phyloP scores from a whole-genome alignment of 2,113 vertebrate genomes.

The Varanus salvator region DNA sequence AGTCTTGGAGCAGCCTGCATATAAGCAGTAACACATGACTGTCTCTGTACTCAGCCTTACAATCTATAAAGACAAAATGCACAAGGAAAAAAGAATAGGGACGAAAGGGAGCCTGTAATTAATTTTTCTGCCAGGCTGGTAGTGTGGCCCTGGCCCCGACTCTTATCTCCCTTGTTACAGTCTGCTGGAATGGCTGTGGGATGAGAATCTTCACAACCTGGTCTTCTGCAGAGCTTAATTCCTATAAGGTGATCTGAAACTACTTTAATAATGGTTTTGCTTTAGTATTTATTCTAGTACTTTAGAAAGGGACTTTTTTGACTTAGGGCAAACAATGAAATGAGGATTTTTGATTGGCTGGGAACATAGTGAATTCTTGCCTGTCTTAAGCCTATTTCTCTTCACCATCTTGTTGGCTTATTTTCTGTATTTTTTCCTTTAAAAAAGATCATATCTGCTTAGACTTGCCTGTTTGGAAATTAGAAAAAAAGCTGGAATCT shows the following conservation, averaged over 20 bases:
- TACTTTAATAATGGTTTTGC: neutral
- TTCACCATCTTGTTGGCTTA: neutral
- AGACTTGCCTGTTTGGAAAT: neutral
- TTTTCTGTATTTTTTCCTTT: neutral
- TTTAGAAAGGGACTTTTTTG: neutral
- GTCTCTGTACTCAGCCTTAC: too few species aligned
- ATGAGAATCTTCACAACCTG: too few species aligned
- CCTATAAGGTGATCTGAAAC: neutral
- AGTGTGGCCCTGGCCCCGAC: too few species aligned
- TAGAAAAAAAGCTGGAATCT: neutral
- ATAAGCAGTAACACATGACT: too few species aligned
- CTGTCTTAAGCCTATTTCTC: neutral
- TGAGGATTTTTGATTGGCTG: neutral
- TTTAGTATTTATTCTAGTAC: neutral
- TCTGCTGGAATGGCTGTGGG: too few species aligned
- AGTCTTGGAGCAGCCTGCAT: too few species aligned
- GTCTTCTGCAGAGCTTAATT: too few species aligned
- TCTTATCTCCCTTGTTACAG: too few species aligned
- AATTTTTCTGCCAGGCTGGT: too few species aligned
- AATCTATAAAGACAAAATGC: too few species aligned
- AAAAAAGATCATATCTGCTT: neutral
- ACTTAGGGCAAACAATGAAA: conserved; percentile 8
- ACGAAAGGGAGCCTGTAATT: too few species aligned
- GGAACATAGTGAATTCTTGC: neutral
- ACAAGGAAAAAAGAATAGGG: too few species aligned